Evolutionary conservation across 2,888 invertebrate genomes (phyloP).

Genomic region (Brachypalpus laphriformis): DNA sequence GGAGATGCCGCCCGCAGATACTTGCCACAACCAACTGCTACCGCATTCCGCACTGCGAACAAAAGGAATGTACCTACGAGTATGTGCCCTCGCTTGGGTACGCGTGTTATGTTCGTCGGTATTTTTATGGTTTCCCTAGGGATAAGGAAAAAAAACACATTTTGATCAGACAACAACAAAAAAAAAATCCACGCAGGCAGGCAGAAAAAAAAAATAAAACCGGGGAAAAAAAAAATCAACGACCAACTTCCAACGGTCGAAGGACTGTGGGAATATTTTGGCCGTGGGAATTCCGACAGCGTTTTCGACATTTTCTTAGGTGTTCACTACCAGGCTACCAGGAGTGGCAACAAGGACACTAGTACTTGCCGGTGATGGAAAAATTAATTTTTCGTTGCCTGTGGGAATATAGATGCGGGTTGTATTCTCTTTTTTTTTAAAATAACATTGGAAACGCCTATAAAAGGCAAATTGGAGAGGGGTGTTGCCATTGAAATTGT

Average conservation of each 20-base stretch:
- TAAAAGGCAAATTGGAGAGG: slow-evolving; percentile 48
- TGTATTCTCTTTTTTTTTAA: neutral
- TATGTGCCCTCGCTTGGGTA: slow-evolving; percentile 23
- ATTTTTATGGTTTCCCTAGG: slow-evolving; percentile 48
- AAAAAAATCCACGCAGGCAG: slow-evolving; percentile 5
- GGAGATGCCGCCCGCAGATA: slow-evolving; percentile 63
- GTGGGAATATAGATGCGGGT: slow-evolving; percentile 57
- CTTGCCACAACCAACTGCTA: slow-evolving; percentile 27
- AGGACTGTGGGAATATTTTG: slow-evolving; percentile 82
- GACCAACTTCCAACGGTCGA: slow-evolving; percentile 61
- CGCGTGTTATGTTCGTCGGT: slow-evolving; percentile 6
- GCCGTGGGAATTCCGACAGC: slow-evolving; percentile 83
- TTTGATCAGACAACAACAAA: neutral
- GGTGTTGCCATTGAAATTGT: slow-evolving; percentile 48
- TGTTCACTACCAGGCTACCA: slow-evolving; percentile 82
- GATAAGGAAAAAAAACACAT: slow-evolving; percentile 13
- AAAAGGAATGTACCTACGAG: slow-evolving; percentile 27
- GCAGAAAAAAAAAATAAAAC: slow-evolving; percentile 74
- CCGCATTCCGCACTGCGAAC: slow-evolving; percentile 48
- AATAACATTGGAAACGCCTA: slow-evolving; percentile 63
- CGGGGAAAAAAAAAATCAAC: slow-evolving; percentile 33
- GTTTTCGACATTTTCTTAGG: slow-evolving; percentile 82
- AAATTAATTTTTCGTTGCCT: slow-evolving; percentile 43
- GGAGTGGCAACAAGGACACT: slow-evolving; percentile 73
- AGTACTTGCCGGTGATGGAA: neutral